Evolutionary conservation across 2,888 invertebrate genomes (phyloP), one percentile per base, ranked within the genome.

Genomic region (Opisthograptis luteolata): DNA sequence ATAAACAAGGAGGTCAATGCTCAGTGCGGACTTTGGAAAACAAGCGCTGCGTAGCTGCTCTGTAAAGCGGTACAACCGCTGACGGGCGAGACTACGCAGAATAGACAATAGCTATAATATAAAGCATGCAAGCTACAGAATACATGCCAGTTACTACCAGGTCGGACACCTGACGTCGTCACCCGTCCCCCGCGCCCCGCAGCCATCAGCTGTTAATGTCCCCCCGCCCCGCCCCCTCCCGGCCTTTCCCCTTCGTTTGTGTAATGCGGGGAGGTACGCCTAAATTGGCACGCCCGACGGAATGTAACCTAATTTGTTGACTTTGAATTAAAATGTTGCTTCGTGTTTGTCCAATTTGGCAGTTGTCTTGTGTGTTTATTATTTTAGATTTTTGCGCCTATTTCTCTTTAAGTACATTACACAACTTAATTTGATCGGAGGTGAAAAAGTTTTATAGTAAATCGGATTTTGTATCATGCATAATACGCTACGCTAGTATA

Each of bases 241-340:
- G 72, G 76, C 86, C 90, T 90, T 91, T 90, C 90, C 89, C 90
- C 91, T 91, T 90, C 91, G 89, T 90, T 90, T 86, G 90, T 84
- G 87, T 88, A 88, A 90, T 87, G 82, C 64, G 86, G 76, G 89
- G 87, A 87, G 81, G 76, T 73, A 66, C 72, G 87, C 82, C 77
- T 55, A 65, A 60, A 61, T 46, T 55, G 66, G 71, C 69, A 70
- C 62, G 66, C 60, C n/a, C 53, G 45, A 55, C 57, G 64, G 67
- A 67, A 68, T 51, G 44, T 51, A 51, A 51, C 50, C 50, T 40
- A 51, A 51, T 51, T 51, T 51, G 50, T 51, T 44, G 24, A 19
- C 40, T 51, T 49, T 49, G 36, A 30, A 43, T 37, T n/a, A 27
- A 49, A 51, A 44, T 45, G 44, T 44, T 44, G 34, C 35, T 39